phyloP scores from a whole-genome alignment of 2,888 invertebrate species.

The Acleris literana region DNA sequence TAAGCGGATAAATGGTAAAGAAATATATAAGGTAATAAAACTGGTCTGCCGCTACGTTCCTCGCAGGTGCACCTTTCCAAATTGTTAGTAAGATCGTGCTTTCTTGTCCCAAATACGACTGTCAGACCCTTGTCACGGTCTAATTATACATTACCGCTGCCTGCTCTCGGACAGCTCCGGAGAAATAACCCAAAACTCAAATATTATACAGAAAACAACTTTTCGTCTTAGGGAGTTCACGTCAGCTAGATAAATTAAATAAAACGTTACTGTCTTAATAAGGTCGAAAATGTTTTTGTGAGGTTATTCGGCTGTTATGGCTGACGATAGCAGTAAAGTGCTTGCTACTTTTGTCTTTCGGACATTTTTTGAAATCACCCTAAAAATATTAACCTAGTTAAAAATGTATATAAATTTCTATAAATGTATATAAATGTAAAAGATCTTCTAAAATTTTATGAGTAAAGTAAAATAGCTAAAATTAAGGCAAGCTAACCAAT shows the following conservation, averaged over 20 bases:
- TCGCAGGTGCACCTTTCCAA: slow-evolving; percentile 67
- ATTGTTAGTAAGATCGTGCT: slow-evolving; percentile 64
- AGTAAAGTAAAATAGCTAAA: not conserved
- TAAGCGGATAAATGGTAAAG: slow-evolving; percentile 19
- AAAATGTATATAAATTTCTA: too few species aligned
- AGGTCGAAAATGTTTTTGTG: slow-evolving; percentile 26
- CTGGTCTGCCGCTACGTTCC: slow-evolving; percentile 40
- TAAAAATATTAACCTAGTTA: not conserved
- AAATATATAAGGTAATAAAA: slow-evolving; percentile 31
- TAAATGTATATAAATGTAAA: too few species aligned
- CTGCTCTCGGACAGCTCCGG: slow-evolving; percentile 64
- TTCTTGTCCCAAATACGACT: slow-evolving; percentile 76
- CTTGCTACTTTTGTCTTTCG: slow-evolving; percentile 9
- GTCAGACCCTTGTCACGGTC: slow-evolving; percentile 79
- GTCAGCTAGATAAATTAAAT: slow-evolving; percentile 36
- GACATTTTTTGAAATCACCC: not conserved
- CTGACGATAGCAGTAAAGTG: slow-evolving; percentile 18
- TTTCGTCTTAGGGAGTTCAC: slow-evolving; percentile 40
- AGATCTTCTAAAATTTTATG: too few species aligned
- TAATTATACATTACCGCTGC: slow-evolving; percentile 80
- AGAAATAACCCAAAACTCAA: slow-evolving; percentile 48
- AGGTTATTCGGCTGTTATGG: slow-evolving; percentile 30
- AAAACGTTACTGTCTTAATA: slow-evolving; percentile 37
- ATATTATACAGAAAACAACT: slow-evolving; percentile 56
- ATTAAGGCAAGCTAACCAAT: not conserved